Conservation (phyloP, 92 coral and sea anemone genomes). For the Heliopora coerulea region DNA sequence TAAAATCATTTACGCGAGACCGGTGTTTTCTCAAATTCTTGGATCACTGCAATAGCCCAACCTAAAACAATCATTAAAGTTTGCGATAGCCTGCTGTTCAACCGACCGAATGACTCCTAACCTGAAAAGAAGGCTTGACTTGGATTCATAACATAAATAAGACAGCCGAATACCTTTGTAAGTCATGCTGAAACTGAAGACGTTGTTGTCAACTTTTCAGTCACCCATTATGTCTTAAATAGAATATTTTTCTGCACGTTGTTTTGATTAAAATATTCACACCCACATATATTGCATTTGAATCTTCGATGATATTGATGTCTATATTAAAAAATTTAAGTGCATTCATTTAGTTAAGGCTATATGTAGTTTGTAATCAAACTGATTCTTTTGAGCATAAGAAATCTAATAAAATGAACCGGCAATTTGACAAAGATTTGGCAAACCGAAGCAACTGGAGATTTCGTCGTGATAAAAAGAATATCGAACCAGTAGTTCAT, state of each 20-base stretch:
- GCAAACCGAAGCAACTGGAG: background rate
- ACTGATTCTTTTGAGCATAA: background rate
- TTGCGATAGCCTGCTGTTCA: background rate
- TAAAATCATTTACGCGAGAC: conserved; percentile 11
- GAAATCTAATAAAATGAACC: conserved; percentile 3
- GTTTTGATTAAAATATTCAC: background rate
- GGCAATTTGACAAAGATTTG: background rate
- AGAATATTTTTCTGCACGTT: too few species aligned
- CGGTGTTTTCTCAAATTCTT: conserved; percentile 15
- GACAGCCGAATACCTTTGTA: background rate
- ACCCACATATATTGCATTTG: conserved; percentile 1
- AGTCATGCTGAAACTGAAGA: background rate
- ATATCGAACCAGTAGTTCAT: too few species aligned
- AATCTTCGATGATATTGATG: background rate
- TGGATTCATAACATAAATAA: background rate
- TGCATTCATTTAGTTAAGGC: conserved; percentile 4
- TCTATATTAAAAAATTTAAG: conserved; percentile 4
- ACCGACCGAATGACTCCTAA: background rate
- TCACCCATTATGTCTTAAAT: too few species aligned
- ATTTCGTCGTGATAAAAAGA: background rate
- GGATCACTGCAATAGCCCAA: background rate
- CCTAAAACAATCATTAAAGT: conserved; percentile 27
- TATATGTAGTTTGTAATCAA: background rate
- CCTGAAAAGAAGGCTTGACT: background rate
- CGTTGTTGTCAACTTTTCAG: too few species aligned